These are phyloP conservation scores for Centropus bengalensis DNA, from an alignment of 2,113 vertebrate genomes.

Conservation along the genomic window DNA sequence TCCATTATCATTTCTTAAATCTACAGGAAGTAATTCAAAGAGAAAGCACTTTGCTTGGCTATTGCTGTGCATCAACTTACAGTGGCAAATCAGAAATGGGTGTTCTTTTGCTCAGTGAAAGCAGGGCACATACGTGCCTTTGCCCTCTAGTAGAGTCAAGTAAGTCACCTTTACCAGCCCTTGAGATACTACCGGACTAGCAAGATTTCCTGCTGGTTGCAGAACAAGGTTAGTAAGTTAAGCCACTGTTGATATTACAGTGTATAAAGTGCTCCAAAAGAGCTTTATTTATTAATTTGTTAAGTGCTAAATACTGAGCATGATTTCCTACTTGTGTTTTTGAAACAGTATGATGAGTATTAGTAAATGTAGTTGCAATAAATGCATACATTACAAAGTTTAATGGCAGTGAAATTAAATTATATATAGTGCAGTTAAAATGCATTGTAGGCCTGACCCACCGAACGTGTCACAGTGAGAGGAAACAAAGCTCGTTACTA, in stretches of 20 bases:
- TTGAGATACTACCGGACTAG: slow-evolving; percentile 18
- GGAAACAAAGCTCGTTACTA: background rate
- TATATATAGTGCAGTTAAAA: slow-evolving; percentile 32
- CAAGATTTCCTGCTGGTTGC: slow-evolving; percentile 25
- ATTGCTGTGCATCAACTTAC: background rate
- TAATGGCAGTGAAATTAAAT: slow-evolving; percentile 66
- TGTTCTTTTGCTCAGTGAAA: background rate
- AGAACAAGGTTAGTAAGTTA: slow-evolving; percentile 2
- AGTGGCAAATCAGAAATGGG: background rate
- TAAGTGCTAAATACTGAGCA: background rate
- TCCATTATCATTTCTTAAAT: background rate
- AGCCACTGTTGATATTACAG: background rate
- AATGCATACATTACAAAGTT: slow-evolving; percentile 50
- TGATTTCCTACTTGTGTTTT: background rate
- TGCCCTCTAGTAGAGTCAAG: slow-evolving; percentile 11
- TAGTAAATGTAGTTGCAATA: slow-evolving; percentile 34
- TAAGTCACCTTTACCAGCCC: slow-evolving; percentile 29
- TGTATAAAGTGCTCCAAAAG: background rate
- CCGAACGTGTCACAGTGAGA: background rate
- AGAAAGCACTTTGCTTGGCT: background rate
- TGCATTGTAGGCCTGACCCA: slow-evolving; percentile 3
- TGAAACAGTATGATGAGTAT: background rate
- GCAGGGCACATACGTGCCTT: background rate
- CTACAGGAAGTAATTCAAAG: background rate
- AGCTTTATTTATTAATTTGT: background rate